These are phyloP conservation scores for Tachina lurida DNA, from an alignment of 2,888 invertebrate genomes.

Conservation along the genomic window DNA sequence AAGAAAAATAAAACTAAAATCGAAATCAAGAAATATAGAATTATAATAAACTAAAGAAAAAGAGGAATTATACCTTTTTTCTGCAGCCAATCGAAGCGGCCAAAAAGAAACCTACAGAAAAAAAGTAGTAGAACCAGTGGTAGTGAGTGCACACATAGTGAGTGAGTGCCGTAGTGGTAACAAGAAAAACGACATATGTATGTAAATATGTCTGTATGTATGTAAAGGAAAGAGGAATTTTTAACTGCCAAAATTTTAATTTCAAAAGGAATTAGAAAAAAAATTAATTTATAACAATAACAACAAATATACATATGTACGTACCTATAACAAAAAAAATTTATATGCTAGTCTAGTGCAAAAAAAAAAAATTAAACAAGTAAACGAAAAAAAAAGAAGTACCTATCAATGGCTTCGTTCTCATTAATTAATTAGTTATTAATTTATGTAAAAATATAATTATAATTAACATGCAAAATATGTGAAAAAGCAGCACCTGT, in stretches of 20 bases:
- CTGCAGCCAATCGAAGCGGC: slow-evolving; percentile 39
- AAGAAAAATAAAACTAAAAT: slow-evolving; percentile 63
- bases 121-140: slow-evolving; percentile 71
- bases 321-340: slow-evolving; percentile 35
- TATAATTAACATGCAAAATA: slow-evolving; percentile 47
- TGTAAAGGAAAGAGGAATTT: slow-evolving; percentile 53
- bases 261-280: slow-evolving; percentile 57
- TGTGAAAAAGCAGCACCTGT: slow-evolving; percentile 43
- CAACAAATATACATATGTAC: slow-evolving; percentile 16
- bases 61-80: slow-evolving; percentile 54
- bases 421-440: slow-evolving; percentile 52
- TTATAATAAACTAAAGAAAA: slow-evolving; percentile 61
- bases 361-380: slow-evolving; percentile 43
- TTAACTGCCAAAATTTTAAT: slow-evolving; percentile 51
- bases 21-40: slow-evolving; percentile 69
- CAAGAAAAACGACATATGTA: slow-evolving; percentile 41
- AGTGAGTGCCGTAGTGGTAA: slow-evolving; percentile 43
- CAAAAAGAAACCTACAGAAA: slow-evolving; percentile 38
- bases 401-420: slow-evolving; percentile 23
- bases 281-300: slow-evolving; percentile 41
- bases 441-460: slow-evolving; percentile 47
- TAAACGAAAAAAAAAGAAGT: slow-evolving; percentile 10
- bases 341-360: slow-evolving; percentile 53
- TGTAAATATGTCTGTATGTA: too few relatives aligned
- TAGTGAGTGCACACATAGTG: slow-evolving; percentile 16